Base-by-base conservation (phyloP, 2,888 invertebrate species). In the Sarcophaga rosellei region DNA sequence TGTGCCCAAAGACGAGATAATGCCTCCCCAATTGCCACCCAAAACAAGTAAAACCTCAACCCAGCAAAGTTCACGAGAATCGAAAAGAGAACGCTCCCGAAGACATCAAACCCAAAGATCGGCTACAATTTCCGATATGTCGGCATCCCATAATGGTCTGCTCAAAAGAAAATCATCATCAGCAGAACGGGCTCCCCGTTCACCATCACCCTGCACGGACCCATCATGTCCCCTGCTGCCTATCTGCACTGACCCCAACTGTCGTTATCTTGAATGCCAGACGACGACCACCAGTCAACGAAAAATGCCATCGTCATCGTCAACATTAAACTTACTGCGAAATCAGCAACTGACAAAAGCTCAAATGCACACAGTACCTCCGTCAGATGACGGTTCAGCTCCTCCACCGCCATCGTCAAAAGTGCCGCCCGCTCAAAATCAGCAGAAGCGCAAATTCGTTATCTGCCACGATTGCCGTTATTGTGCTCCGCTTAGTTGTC, bases 61-160 rank as follows among this genome's bases (percentile, higher is more conserved):
- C 84, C 78, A 83, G 57, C 59, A 80, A 83, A 69, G 72, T 62
- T 80, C 84, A 75, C 87, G 89, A 21, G 91, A 91, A 85, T 89
- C 91, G 66, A 92, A 92, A 84, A 90, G 91, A 12, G 93, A 93
- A 82, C 91, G 93, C 10, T 93, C 93, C 23, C 90, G 93, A 12
- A 93, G 93, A 83, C 92, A 93, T 88, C 93, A 93, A 88, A 93
- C 93, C 45, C 93, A 93, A 80, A 91, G 93, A 66, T 93, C 93
- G 5, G 93, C 93, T 69, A 93, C 93, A 21, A 93, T 93, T 11
- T 91, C 93, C 17, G 93, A 93, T 85, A 93, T 93, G 92, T 91
- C 92, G 77, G 90, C 90, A 6, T 91, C 91, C 65, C 91, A 90
- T 15, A 89, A 90, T 59, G 90, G 90, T 57, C 87, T 90, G 25